These are phyloP conservation scores for Pseudochirops corinnae DNA, from an alignment of 2,797 vertebrate genomes.

Conservation along the genomic window DNA sequence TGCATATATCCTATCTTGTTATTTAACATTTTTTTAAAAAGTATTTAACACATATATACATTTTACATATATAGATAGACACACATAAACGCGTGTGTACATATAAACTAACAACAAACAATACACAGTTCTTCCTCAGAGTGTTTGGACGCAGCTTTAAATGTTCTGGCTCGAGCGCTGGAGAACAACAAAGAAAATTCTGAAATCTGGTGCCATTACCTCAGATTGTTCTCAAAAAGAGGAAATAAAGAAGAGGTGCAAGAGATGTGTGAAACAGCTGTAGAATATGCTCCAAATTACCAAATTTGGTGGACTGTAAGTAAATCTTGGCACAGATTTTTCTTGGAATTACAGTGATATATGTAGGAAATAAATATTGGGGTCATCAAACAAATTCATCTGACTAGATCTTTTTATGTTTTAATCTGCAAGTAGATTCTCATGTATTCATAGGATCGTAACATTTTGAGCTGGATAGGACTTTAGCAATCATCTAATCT, in stretches of 20 bases:
- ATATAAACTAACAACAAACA: neutral
- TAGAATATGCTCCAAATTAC: slow-evolving; percentile 94
- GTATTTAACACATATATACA: neutral
- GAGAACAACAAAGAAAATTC: slow-evolving; percentile 95
- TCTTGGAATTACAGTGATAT: neutral
- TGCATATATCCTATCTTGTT: slow-evolving; percentile 17
- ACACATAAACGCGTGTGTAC: neutral
- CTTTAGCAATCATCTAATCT: neutral
- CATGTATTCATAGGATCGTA: neutral
- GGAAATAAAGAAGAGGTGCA: slow-evolving; percentile 93
- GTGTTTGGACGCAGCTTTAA: slow-evolving; percentile 94
- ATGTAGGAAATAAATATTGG: slow-evolving; percentile 37
- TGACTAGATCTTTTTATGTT: slow-evolving; percentile 8
- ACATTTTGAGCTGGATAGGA: neutral
- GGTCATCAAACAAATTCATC: slow-evolving; percentile 45
- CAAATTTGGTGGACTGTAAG: slow-evolving; percentile 96
- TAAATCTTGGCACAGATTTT: slow-evolving; percentile 64
- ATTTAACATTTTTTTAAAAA: neutral
- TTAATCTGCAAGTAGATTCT: slow-evolving; percentile 26
- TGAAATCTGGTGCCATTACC: slow-evolving; percentile 98
- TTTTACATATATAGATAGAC: neutral
- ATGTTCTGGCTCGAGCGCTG: slow-evolving; percentile 95
- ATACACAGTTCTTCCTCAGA: slow-evolving; percentile 88
- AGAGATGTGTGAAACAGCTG: slow-evolving; percentile 99
- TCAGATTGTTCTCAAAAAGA: slow-evolving; percentile 93